Evolutionary conservation across 1,140 invertebrate species (phyloP), one percentile per base, ranked within the genome.

Genomic region (Hylyphantes graminicola): DNA sequence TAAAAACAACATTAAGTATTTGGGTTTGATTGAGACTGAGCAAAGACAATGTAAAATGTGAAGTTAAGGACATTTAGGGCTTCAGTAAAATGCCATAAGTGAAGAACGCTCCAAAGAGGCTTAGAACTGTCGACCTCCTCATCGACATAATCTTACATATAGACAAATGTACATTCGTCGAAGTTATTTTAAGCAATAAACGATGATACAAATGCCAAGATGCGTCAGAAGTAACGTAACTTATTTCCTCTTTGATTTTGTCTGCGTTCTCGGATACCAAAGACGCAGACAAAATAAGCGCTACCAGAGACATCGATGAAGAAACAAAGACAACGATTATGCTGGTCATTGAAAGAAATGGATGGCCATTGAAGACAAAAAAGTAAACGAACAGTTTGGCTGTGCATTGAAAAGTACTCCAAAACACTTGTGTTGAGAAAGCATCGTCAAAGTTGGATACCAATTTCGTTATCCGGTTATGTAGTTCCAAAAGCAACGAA

Each of bases 171-270:
- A 61, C 12, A 7, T 15, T n/a, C 15, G 59, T 61, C 0, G 8
- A 61, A 61, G 12, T 61, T n/a, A 61, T 61, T 11, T 61, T 61
- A 2, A 17, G 15, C 12, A 61, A 7, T 61, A 61, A 61, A 12
- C 19, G 8, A 17, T 61, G 59, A 61, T 12, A 61, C 19, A 61
- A 61, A 61, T 61, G 15, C 12, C 15, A 17, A n/a, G 59, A 17
- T n/a, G 19, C 11, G 19, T 61, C 19, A 0, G 59, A 17, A 11
- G 19, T 17, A 10, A 10, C 59, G 59, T 61, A 61, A 12, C 15
- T n/a, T 61, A 61, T 61, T 61, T 61, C 59, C 19, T 61, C 59
- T 17, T 61, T 61, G 19, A 61, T 61, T 61, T 61, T 61, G 19
- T 61, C 59, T 13, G 59, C 59, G 19, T 13, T 61, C 12, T 61